Conservation (phyloP, 2,113 vertebrate species). For the Falcunculus frontatus region DNA sequence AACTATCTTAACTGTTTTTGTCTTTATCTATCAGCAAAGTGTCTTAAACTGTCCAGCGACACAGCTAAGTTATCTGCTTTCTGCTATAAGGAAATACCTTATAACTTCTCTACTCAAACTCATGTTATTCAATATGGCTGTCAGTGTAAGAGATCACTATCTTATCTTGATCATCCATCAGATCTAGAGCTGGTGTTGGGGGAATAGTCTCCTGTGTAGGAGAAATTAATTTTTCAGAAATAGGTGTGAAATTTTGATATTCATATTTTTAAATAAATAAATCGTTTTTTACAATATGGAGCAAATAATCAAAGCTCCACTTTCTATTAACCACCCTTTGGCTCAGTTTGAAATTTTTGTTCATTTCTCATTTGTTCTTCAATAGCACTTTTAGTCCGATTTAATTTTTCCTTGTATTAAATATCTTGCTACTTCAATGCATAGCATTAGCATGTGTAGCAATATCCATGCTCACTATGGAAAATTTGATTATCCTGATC, state of each 20-base stretch:
- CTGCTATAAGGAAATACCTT: not conserved
- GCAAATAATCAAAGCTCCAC: not conserved
- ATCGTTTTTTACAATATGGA: not conserved
- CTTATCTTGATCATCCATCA: not conserved
- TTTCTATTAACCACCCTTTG: not conserved
- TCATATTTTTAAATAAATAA: not conserved
- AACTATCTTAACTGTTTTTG: not conserved
- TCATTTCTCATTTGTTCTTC: not conserved
- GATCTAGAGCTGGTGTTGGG: not conserved
- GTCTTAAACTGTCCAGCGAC: not conserved
- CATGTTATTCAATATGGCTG: fast-evolving
- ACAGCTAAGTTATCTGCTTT: not conserved
- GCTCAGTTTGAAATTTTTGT: not conserved
- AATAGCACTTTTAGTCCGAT: not conserved
- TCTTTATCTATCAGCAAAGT: not conserved
- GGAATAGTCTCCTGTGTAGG: not conserved
- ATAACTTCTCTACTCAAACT: not conserved
- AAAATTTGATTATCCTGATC: not conserved
- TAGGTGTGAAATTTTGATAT: not conserved
- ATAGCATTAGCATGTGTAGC: not conserved
- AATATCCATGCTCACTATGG: not conserved
- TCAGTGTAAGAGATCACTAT: not conserved
- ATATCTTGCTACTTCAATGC: not conserved
- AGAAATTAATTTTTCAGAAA: not conserved
- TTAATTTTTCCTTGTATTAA: not conserved